Evolutionary conservation across 2,888 invertebrate species (phyloP).

Genomic region (Schrankia costaestrigalis): DNA sequence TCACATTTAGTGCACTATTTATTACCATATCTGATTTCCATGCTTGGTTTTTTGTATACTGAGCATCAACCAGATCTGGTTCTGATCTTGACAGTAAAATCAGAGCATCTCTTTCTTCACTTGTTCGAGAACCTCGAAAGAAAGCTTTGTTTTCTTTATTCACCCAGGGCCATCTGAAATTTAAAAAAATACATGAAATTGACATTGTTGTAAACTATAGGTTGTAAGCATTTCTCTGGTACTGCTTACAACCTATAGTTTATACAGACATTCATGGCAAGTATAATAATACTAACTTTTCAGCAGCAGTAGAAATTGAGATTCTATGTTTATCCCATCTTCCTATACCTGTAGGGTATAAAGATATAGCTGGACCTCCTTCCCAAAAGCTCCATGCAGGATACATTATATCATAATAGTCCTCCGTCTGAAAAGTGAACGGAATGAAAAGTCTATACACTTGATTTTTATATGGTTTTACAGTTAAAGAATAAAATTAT

Average conservation of each 20-base stretch:
- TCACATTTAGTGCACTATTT: too few species aligned
- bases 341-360: slow-evolving; percentile 96
- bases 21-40: slow-evolving; percentile 94
- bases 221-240: too few species aligned
- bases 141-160: slow-evolving; percentile 87
- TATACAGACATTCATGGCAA: too few species aligned
- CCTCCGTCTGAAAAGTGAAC: slow-evolving; percentile 76
- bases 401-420: slow-evolving; percentile 95
- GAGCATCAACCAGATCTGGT: slow-evolving; percentile 92
- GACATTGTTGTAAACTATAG: too few species aligned
- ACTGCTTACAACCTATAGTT: too few species aligned
- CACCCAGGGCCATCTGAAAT: slow-evolving; percentile 84
- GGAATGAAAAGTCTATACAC: neutral
- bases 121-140: slow-evolving; percentile 97
- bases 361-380: slow-evolving; percentile 96
- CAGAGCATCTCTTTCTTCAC: slow-evolving; percentile 92
- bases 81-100: slow-evolving; percentile 88
- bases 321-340: slow-evolving; percentile 93
- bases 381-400: slow-evolving; percentile 99
- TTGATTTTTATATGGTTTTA: neutral
- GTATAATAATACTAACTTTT: slow-evolving; percentile 66
- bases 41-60: slow-evolving; percentile 98
- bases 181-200: neutral
- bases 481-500: neutral
- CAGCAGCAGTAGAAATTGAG: slow-evolving; percentile 84